Evolutionary conservation across 2,888 invertebrate genomes (phyloP), one percentile per base, ranked within the genome.

Genomic region (Trichogramma dendrolimi): DNA sequence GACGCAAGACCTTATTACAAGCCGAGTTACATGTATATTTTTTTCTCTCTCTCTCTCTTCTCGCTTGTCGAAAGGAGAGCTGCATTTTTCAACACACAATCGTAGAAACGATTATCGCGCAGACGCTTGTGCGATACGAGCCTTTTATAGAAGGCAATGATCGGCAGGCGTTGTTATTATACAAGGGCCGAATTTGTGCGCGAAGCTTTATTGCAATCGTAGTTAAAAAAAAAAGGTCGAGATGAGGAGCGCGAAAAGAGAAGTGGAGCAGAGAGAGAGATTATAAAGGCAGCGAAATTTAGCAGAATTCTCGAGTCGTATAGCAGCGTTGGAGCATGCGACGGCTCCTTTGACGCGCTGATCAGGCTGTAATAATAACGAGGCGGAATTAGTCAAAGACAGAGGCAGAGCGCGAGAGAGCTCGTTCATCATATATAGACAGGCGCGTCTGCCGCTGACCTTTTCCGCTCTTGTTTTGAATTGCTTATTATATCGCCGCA

Each of bases 391-490:
- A 67, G 68, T 27, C 27, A 27, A 27, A 27, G 27, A 27, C 27
- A 27, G 27, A 27, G 27, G 27, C 27, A 27, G 27, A 27, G 27
- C 27, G 27, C 27, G 27, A 64, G 63, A 61, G 62, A 68, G 70
- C 70, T 71, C 72, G 67, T 75, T 73, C 71, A 74, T 75, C 75
- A 74, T 72, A 65, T 75, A 75, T 75, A 72, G 75, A 75, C 75
- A 73, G 70, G 70, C 64, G 58, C 64, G 61, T 53, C 63, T 42
- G 51, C 60, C 65, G 63, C 51, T 60, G 60, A 51, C 47, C 61
- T 59, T 56, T 62, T 44, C 49, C 52, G 48, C 51, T 60, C 43
- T 56, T 51, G 40, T 42, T 51, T 44, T 11, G 46, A 56, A 48
- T 10, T 8, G 4, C 14, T 11, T 11, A 11, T 10, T 52, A 27